These are phyloP conservation scores for Regulus satrapa DNA, from an alignment of 2,113 vertebrate species.

Conservation along the genomic window DNA sequence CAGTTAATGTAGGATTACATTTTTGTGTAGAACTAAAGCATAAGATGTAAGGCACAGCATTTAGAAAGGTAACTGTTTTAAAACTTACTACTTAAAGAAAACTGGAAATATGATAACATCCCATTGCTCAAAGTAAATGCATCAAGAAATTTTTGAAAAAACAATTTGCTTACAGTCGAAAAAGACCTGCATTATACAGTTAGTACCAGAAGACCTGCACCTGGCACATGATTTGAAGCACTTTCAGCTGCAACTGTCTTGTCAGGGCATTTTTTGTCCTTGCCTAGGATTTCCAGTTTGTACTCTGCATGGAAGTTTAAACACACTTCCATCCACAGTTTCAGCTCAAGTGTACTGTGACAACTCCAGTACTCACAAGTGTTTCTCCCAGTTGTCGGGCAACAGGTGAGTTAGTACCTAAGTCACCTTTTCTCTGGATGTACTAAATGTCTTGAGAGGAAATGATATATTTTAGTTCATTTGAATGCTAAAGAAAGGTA, in stretches of 20 bases:
- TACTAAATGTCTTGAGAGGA: background rate
- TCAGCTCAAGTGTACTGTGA: background rate
- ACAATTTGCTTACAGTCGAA: background rate
- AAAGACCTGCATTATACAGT: background rate
- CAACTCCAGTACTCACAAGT: background rate
- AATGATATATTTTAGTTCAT: background rate
- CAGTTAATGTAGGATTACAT: background rate
- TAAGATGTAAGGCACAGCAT: background rate
- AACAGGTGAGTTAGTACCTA: accelerated
- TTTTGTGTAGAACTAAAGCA: background rate
- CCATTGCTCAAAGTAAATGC: background rate
- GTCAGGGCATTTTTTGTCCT: background rate
- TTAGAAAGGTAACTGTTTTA: background rate
- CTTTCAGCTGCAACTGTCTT: accelerated
- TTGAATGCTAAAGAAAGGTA: background rate
- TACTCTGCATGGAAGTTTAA: background rate
- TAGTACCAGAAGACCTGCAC: background rate
- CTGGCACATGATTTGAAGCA: background rate
- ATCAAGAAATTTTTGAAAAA: background rate
- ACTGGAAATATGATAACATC: background rate
- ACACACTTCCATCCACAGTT: background rate
- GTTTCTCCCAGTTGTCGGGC: background rate
- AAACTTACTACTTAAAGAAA: background rate
- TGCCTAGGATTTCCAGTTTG: background rate
- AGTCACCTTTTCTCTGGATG: background rate